These are phyloP conservation scores for Euzophera pinguis DNA, from an alignment of 2,888 invertebrate species.

Conservation along the genomic window DNA sequence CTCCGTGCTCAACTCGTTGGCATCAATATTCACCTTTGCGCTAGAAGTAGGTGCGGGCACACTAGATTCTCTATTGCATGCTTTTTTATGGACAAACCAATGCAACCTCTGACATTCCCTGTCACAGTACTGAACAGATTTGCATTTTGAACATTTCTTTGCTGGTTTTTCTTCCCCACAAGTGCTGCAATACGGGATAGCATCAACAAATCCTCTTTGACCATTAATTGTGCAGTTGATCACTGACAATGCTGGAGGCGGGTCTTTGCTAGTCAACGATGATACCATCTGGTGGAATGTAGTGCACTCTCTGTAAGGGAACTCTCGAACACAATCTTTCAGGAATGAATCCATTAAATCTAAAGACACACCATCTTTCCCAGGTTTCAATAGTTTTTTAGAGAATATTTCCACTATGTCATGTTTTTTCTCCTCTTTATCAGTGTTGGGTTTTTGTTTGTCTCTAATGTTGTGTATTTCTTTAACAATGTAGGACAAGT, in stretches of 20 bases:
- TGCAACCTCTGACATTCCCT: slow-evolving; percentile 96
- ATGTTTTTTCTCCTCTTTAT: slow-evolving; percentile 77
- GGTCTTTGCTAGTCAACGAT: slow-evolving; percentile 87
- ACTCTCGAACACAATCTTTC: slow-evolving; percentile 92
- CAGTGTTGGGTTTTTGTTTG: slow-evolving; percentile 79
- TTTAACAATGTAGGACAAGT: slow-evolving; percentile 86
- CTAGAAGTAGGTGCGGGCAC: slow-evolving; percentile 43
- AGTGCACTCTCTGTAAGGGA: slow-evolving; percentile 93
- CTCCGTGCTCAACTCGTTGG: slow-evolving; percentile 70
- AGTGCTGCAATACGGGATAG: slow-evolving; percentile 86
- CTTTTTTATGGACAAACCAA: slow-evolving; percentile 95
- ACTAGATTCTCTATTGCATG: slow-evolving; percentile 84
- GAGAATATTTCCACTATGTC: slow-evolving; percentile 88
- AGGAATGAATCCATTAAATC: slow-evolving; percentile 87
- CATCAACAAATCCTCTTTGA: slow-evolving; percentile 87
- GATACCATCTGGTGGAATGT: slow-evolving; percentile 92
- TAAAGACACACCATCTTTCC: slow-evolving; percentile 83
- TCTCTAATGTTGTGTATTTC: slow-evolving; percentile 86
- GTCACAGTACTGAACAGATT: slow-evolving; percentile 95
- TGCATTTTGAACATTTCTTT: slow-evolving; percentile 97
- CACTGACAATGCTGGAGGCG: slow-evolving; percentile 84
- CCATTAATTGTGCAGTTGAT: slow-evolving; percentile 93
- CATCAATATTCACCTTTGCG: slow-evolving; percentile 55
- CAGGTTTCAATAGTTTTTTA: slow-evolving; percentile 87
- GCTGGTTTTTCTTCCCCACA: slow-evolving; percentile 94